phyloP scores from a whole-genome alignment of 2,888 invertebrate genomes.

The Thecocarcelia acutangulata region DNA sequence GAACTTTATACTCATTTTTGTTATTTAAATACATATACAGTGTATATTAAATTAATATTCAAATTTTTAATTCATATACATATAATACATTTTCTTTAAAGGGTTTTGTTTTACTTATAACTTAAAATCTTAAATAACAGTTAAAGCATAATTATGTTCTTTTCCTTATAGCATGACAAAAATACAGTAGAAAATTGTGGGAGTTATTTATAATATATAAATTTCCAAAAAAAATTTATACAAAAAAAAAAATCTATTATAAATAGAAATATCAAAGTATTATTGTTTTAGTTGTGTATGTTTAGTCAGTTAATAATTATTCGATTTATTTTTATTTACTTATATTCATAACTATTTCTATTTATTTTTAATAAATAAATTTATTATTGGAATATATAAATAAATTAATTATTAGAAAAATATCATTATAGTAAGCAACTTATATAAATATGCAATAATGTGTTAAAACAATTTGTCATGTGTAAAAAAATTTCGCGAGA shows the following conservation, averaged over 20 bases:
- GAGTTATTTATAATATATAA: slow-evolving; percentile 15
- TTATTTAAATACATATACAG: background rate
- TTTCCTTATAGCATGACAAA: slow-evolving; percentile 59
- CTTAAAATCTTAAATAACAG: slow-evolving; percentile 42
- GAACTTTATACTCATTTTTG: slow-evolving; percentile 1
- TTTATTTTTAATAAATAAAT: background rate
- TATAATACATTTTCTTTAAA: slow-evolving; percentile 52
- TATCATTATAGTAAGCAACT: slow-evolving; percentile 7
- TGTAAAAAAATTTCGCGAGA: slow-evolving; percentile 12
- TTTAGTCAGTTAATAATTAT: background rate
- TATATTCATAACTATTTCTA: background rate
- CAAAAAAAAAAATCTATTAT: slow-evolving; percentile 10
- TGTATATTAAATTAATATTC: slow-evolving; percentile 30
- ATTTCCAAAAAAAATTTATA: slow-evolving; percentile 28
- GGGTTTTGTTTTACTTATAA: slow-evolving; percentile 5
- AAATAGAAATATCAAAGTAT: slow-evolving; percentile 37
- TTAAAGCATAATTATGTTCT: slow-evolving; percentile 54
- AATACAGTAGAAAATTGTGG: slow-evolving; percentile 58
- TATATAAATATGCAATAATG: background rate
- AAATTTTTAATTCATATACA: slow-evolving; percentile 49
- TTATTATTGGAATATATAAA: slow-evolving; percentile 1
- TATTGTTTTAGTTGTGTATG: slow-evolving; percentile 13
- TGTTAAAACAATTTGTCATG: slow-evolving; percentile 19
- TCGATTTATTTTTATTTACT: background rate
- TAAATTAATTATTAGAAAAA: slow-evolving; percentile 12